These are phyloP conservation scores for Drosophila setosimentum DNA, from an alignment of 2,888 invertebrate species.

Conservation along the genomic window DNA sequence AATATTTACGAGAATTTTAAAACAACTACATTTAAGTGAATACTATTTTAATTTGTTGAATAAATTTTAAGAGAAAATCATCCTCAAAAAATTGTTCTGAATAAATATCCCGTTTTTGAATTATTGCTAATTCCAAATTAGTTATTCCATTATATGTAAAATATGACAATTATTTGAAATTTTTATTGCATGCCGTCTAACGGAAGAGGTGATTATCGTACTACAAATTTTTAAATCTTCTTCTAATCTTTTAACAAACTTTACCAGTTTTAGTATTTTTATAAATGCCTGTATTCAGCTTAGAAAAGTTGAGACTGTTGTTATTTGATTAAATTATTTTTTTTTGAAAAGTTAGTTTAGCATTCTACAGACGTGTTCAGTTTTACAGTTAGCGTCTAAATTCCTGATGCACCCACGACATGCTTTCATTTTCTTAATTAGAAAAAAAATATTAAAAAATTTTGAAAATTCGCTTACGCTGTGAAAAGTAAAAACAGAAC, in stretches of 20 bases:
- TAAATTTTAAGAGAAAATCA: neutral
- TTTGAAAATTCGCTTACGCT: constrained; percentile 81
- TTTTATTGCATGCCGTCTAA: neutral
- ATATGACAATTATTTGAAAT: too few species aligned
- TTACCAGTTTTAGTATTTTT: neutral
- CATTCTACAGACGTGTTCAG: constrained; percentile 18
- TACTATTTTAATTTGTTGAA: neutral
- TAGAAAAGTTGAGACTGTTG: neutral
- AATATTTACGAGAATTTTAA: neutral
- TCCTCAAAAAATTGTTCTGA: neutral
- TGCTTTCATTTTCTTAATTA: constrained; percentile 42
- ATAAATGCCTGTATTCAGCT: neutral
- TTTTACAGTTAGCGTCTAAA: constrained; percentile 27
- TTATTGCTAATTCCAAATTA: too few species aligned
- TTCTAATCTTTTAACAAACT: neutral
- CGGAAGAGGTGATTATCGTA: too few species aligned
- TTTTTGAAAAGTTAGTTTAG: constrained; percentile 44
- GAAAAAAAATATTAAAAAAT: constrained; percentile 54
- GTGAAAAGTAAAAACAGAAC: constrained; percentile 83
- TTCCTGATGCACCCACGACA: constrained; percentile 43
- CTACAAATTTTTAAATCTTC: neutral
- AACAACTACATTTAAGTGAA: constrained; percentile 2
- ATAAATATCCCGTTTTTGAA: too few species aligned
- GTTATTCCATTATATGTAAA: too few species aligned
- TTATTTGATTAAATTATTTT: constrained; percentile 26